phyloP scores from a whole-genome alignment of 2,888 invertebrate species.

The Pyrrhia umbra region DNA sequence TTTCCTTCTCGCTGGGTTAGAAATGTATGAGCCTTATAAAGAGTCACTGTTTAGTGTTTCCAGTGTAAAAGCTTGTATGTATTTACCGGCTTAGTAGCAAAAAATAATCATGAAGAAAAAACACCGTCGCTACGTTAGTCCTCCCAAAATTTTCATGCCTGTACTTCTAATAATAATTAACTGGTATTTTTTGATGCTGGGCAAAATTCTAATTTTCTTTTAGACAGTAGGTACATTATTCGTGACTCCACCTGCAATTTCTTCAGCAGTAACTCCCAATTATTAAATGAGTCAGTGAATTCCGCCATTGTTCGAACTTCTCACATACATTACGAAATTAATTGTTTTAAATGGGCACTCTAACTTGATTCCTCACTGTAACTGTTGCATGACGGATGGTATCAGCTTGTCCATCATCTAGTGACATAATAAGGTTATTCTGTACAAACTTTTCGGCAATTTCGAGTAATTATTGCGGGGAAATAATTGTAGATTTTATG shows the following conservation, averaged over 20 bases:
- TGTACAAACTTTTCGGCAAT: slow-evolving; percentile 47
- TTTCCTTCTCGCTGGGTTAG: too few relatives aligned
- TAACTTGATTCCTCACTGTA: slow-evolving; percentile 48
- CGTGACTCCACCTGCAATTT: slow-evolving; percentile 35
- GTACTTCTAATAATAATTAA: too few relatives aligned
- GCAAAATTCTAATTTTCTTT: background rate
- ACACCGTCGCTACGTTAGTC: too few relatives aligned
- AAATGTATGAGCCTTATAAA: too few relatives aligned
- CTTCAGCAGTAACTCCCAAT: slow-evolving; percentile 32
- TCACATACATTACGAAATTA: slow-evolving; percentile 64
- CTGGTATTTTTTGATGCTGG: too few relatives aligned
- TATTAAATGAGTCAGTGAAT: slow-evolving; percentile 58
- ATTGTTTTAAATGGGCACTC: slow-evolving; percentile 60
- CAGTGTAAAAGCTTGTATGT: too few relatives aligned
- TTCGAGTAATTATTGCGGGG: slow-evolving; percentile 44
- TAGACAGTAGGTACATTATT: slow-evolving; percentile 4
- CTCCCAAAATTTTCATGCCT: too few relatives aligned
- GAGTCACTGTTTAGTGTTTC: too few relatives aligned
- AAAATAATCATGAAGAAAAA: too few relatives aligned
- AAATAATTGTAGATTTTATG: slow-evolving; percentile 48
- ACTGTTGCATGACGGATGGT: slow-evolving; percentile 57
- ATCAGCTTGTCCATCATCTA: slow-evolving; percentile 49
- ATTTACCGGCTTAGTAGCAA: too few relatives aligned
- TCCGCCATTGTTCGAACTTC: slow-evolving; percentile 62
- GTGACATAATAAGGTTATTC: slow-evolving; percentile 53